Base-by-base conservation (phyloP, 1,140 invertebrate species). In the Bursaphelenchus mucronatus region DNA sequence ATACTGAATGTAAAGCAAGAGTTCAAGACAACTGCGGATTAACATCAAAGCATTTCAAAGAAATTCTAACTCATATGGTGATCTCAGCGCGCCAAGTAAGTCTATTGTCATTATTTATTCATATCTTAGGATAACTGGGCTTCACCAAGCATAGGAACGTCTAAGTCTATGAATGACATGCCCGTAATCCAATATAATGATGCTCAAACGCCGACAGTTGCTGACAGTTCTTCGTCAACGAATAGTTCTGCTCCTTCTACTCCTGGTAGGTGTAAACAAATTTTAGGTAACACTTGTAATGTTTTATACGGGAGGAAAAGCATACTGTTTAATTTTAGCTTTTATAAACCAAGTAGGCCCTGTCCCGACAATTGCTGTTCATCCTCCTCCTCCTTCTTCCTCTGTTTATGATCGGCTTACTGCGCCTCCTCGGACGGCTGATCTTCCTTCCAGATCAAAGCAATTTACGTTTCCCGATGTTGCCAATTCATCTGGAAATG, bases 1-100 rank as follows among this genome's bases (percentile, higher is more conserved):
- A 73, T 61, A 45, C 43, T 10, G 68, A 73, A 56, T 73, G 69
- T 56, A 73, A 67, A 62, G 47, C 59, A 10, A 52, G 71, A n/a
- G 74, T 76, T 13, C 61, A 66, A 11, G 74, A 73, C 53, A 73
- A 76, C 52, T 73, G 71, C 57, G 71, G 71, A 1, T 44, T 73
- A 40, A 73, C 71, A 19, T 57, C 72, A 7, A 73, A 76, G 54
- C 71, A 73, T 61, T 63, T 73, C 10, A 71, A 76, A 44, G 71
- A 76, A 50, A 30, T 71, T 30, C 44, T 72, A 13, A 69, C 67
- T 39, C 70, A 73, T 55, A 71, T 73, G 71, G 71, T 73, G 15
- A 76, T 73, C 21, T 67, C 74, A 52, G 61, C 70, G 44, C 62
- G 57, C 30, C 71, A 73, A 57, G 70, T 71, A 57, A 15, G 9